Percentiles rank a stretch among this genome's conserved stretches.
Conservation (phyloP, 2,888 invertebrate genomes). For the Conchocele bisecta region DNA sequence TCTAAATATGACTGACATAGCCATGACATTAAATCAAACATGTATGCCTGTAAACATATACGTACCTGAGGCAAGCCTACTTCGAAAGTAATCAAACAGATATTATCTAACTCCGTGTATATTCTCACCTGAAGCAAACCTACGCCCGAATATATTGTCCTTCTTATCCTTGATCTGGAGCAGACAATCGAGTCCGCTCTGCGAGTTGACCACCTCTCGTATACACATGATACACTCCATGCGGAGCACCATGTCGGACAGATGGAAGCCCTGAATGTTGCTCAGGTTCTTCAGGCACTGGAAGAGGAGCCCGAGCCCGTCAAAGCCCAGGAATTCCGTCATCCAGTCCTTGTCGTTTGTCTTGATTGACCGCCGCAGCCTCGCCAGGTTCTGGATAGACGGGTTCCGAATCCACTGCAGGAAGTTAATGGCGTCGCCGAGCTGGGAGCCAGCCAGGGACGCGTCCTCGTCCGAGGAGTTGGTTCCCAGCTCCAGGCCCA, state of each 20-base stretch:
- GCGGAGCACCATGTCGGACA: constrained; percentile 77
- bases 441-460: constrained; percentile 24
- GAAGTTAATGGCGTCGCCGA: constrained; percentile 70
- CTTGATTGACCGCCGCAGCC: constrained; percentile 71
- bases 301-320: constrained; percentile 75
- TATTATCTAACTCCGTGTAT: no score
- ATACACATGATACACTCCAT: constrained; percentile 83
- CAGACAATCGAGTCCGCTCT: constrained; percentile 83
- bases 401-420: constrained; percentile 74
- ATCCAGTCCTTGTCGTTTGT: constrained; percentile 77
- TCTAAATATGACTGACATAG: no score
- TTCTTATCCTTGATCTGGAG: constrained; percentile 70
- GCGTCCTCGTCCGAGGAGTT: constrained; percentile 66
- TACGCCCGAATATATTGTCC: constrained; percentile 74
- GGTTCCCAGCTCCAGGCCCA: constrained; percentile 66
- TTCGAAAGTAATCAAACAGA: no score
- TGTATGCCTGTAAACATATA: no score
- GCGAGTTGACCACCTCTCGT: constrained; percentile 83
- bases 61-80: no score
- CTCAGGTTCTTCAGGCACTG: constrained; percentile 74
- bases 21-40: no score
- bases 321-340: constrained; percentile 74
- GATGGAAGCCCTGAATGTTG: constrained; percentile 65
- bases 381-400: constrained; percentile 71
- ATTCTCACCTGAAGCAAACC: constrained; percentile 72